Percentiles rank a stretch among this genome's conserved stretches.
Conservation (phyloP, 2,888 invertebrate genomes). For the Hypsopygia costalis region DNA sequence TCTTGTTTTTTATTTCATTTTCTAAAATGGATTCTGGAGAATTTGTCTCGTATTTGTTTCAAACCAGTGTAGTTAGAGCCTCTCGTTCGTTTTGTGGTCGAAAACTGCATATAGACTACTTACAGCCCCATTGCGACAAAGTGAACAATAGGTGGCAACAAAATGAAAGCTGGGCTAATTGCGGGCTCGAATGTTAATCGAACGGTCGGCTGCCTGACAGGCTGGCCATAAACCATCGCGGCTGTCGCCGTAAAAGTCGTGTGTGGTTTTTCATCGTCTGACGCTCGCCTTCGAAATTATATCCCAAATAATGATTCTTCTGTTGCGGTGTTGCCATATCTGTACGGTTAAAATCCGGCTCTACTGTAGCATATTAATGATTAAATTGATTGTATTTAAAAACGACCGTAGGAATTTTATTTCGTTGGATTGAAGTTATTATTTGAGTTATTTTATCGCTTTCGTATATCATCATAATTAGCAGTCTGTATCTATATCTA, state of each 20-base stretch:
- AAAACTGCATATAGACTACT: slow-evolving; percentile 10
- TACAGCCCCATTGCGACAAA: slow-evolving; percentile 1
- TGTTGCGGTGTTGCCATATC: slow-evolving; percentile 27
- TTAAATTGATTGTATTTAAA: neutral
- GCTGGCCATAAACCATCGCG: slow-evolving; percentile 55
- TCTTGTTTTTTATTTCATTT: no score
- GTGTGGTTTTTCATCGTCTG: slow-evolving; percentile 70
- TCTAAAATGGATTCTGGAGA: no score
- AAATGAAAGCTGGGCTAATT: slow-evolving; percentile 46
- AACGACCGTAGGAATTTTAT: no score
- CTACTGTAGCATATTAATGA: neutral
- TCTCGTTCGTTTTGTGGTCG: neutral
- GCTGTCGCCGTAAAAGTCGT: slow-evolving; percentile 68
- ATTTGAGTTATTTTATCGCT: no score
- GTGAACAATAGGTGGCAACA: slow-evolving; percentile 27
- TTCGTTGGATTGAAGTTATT: no score
- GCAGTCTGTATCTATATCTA: no score
- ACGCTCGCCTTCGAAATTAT: slow-evolving; percentile 55
- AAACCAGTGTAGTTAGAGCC: neutral
- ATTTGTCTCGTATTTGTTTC: no score
- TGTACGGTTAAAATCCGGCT: neutral
- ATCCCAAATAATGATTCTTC: slow-evolving; percentile 57
- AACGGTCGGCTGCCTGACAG: slow-evolving; percentile 47
- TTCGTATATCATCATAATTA: no score
- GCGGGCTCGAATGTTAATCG: slow-evolving; percentile 57